phyloP scores from a whole-genome alignment of 1,140 invertebrate species.

The Ceratitis capitata region DNA sequence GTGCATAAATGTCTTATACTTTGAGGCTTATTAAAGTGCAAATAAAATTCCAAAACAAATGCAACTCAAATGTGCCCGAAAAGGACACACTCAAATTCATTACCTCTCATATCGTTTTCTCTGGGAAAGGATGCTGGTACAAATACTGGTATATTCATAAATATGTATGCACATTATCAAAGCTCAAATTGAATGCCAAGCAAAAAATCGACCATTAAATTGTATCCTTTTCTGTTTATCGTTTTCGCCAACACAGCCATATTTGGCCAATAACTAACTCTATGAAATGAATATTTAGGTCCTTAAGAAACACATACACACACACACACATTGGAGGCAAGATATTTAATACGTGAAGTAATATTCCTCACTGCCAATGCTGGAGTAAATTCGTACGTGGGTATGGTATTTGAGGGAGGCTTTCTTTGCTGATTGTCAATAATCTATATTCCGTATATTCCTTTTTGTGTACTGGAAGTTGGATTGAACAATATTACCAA shows the following conservation, averaged over 20 bases:
- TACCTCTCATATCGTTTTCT: background rate
- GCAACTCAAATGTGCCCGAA: background rate
- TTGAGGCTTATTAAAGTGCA: background rate
- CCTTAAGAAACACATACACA: background rate
- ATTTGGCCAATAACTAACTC: background rate
- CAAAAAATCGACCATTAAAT: no score
- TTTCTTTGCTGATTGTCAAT: no score
- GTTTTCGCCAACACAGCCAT: background rate
- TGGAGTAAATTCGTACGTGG: no score
- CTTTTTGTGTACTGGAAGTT: background rate
- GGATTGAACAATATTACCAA: slow-evolving; percentile 3
- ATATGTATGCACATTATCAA: background rate
- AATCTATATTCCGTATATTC: slow-evolving; percentile 25
- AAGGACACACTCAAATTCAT: background rate
- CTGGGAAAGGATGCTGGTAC: background rate
- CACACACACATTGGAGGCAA: no score
- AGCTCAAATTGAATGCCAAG: background rate
- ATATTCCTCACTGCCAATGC: no score
- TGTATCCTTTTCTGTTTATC: background rate
- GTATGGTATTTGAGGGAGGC: no score
- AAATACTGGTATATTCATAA: background rate
- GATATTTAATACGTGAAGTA: no score
- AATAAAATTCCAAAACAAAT: background rate
- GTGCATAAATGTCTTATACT: no score
- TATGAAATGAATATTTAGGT: background rate